Conservation (phyloP, 2,888 invertebrate genomes). For the Ethmia dodecea region DNA sequence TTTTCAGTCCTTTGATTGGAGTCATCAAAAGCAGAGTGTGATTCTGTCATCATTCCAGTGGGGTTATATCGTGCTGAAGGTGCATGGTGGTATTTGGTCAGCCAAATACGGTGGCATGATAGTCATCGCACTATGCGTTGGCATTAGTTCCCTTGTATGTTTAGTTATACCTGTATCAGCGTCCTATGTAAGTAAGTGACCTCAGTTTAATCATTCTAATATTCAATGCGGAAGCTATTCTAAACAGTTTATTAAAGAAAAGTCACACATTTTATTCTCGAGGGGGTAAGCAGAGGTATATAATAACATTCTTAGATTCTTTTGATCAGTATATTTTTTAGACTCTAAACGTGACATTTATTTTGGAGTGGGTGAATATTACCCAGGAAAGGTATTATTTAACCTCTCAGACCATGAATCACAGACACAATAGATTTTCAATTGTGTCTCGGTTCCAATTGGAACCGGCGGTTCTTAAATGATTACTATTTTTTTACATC, state of each 20-base stretch:
- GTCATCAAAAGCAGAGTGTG: conserved; percentile 58
- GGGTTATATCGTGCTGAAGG: conserved; percentile 83
- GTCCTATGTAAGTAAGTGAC: conserved; percentile 38
- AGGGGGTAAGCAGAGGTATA: not conserved
- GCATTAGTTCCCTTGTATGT: conserved; percentile 54
- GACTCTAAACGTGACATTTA: not conserved
- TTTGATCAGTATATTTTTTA: not conserved
- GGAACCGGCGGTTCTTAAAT: too few relatives aligned
- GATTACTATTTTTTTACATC: too few relatives aligned
- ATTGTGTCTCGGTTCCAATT: too few relatives aligned
- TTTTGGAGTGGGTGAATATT: not conserved
- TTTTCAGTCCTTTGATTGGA: conserved; percentile 71
- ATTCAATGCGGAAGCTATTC: not conserved
- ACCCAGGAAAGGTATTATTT: too few relatives aligned
- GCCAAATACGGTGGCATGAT: conserved; percentile 83
- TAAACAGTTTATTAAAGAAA: not conserved
- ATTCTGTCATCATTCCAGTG: conserved; percentile 78
- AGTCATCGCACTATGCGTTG: conserved; percentile 59
- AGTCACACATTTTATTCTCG: too few relatives aligned
- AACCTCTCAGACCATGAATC: too few relatives aligned
- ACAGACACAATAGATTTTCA: too few relatives aligned
- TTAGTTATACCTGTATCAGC: conserved; percentile 44
- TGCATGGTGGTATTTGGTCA: conserved; percentile 83
- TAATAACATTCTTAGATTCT: not conserved
- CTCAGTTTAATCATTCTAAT: not conserved